phyloP scores from a whole-genome alignment of 2,113 vertebrate species.

The Periophthalmus modestus region DNA sequence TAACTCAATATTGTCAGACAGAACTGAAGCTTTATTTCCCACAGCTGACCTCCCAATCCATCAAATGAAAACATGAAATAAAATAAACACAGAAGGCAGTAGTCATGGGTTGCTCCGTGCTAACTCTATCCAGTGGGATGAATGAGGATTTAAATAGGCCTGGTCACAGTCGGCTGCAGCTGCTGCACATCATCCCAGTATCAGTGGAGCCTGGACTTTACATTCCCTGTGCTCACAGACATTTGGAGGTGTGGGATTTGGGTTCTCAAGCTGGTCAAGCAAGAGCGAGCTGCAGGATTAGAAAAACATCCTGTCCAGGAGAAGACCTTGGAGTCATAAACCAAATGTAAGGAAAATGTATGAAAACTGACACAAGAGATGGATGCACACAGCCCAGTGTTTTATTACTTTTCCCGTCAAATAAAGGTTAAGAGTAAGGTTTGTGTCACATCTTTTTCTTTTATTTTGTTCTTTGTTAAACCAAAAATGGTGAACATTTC shows the following conservation, averaged over 20 bases:
- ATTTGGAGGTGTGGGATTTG: slow-evolving; percentile 24
- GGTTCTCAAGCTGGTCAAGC: slow-evolving; percentile 29
- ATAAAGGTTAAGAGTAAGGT: neutral
- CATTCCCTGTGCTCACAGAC: slow-evolving; percentile 16
- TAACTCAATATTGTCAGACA: slow-evolving; percentile 17
- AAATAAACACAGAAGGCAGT: slow-evolving; percentile 11
- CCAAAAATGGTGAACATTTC: neutral
- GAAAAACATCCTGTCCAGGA: slow-evolving; percentile 20
- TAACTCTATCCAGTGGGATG: slow-evolving; percentile 40
- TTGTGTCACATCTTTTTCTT: neutral
- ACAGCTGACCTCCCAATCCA: slow-evolving; percentile 28
- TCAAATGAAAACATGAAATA: slow-evolving; percentile 22
- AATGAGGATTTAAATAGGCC: slow-evolving; percentile 39
- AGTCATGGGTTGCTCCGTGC: slow-evolving; percentile 17
- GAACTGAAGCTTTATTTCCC: slow-evolving; percentile 4
- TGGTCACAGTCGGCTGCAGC: slow-evolving; percentile 42
- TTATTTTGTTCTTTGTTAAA: neutral
- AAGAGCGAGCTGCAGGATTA: slow-evolving; percentile 28
- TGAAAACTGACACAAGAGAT: slow-evolving; percentile 12
- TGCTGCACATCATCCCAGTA: slow-evolving; percentile 29
- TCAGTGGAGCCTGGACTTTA: slow-evolving; percentile 20
- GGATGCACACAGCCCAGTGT: neutral
- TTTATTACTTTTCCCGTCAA: too few relatives aligned
- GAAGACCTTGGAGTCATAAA: neutral
- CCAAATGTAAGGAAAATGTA: neutral